Base-by-base conservation (phyloP, 1,140 invertebrate species). In the Drosophila sulfurigaster region DNA sequence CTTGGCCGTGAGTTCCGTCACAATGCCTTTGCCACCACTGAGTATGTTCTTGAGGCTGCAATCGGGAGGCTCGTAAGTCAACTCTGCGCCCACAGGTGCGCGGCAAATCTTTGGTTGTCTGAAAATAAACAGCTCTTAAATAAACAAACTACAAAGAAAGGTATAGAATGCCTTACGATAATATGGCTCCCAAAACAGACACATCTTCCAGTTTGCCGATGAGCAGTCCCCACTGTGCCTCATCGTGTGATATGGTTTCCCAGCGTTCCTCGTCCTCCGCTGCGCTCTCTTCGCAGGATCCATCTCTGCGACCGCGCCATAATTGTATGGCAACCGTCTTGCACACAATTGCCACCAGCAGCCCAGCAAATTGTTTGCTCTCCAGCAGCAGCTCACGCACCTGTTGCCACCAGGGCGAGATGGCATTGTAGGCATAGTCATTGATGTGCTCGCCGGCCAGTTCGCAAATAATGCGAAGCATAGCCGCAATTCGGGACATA, bases 171-270 rank as follows among this genome's bases (percentile, higher is more conserved):
- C 0, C 46, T 67, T 94, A 95, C 92, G 94, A 94, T 35, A 96
- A 91, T 58, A 96, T 93, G 43, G 95, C 95, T 79, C 95, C 95
- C 4, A 99, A 93, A 56, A 97, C 94, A 4, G 97, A 95, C 41
- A 98, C 94, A 93, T 98, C 97, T 92, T 99, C 98, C 65, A 99
- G 93, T 93, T 98, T 98, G 68, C 96, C 96, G 16, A 97, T 96
- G 6, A 98, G 93, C 30, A 98, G 92, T 16, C 96, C 96, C 96
- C 98, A 98, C 88, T 96, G 95, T 65, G 97, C 96, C 77, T 96
- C 95, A 89, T 98, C 97, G 70, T 96, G 95, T 11, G 96, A 96
- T 15, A 98, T 94, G 65, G 95, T 95, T 93, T 98, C 97, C 96
- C 96, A 98, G 30, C 54, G 54, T 35, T 95, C 94, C 56, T 95